These are phyloP conservation scores for Drosophila varians DNA, from an alignment of 1,140 invertebrate species.

Conservation along the genomic window DNA sequence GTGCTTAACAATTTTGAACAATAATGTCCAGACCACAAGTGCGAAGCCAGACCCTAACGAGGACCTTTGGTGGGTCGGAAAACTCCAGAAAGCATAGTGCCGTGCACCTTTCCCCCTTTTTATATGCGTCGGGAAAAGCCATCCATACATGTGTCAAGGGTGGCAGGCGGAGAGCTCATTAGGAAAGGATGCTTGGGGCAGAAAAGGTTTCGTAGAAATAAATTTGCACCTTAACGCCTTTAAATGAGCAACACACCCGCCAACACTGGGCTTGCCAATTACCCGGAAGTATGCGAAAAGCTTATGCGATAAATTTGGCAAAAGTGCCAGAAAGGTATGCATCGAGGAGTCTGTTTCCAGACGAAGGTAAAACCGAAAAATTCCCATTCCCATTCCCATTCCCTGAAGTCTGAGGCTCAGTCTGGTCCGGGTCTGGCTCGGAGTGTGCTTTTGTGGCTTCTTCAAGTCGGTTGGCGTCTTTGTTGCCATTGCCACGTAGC, in stretches of 20 bases:
- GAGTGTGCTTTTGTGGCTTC: conserved; percentile 58
- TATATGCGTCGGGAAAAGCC: not conserved
- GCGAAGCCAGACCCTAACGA: conserved; percentile 74
- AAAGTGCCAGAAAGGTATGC: conserved; percentile 80
- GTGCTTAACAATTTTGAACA: conserved; percentile 81
- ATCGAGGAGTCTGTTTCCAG: conserved; percentile 61
- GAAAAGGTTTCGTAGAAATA: conserved; percentile 75
- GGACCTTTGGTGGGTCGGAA: conserved; percentile 24
- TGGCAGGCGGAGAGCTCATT: conserved; percentile 56
- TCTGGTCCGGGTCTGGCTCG: conserved; percentile 17
- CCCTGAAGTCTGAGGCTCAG: conserved; percentile 17
- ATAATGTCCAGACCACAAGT: conserved; percentile 76
- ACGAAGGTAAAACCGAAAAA: conserved; percentile 66
- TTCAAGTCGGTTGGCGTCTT: conserved; percentile 63
- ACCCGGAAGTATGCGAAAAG: conserved; percentile 81
- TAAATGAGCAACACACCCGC: conserved; percentile 69
- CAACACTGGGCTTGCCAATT: conserved; percentile 72
- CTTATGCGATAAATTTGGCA: conserved; percentile 80
- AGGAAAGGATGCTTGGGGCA: conserved; percentile 47
- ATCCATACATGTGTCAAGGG: conserved; percentile 65
- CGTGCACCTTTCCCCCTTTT: conserved; percentile 3
- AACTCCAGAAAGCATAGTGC: conserved; percentile 4
- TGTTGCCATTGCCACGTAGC: conserved; percentile 56
- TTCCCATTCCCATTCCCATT: conserved; percentile 10
- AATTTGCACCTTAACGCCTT: conserved; percentile 82